Evolutionary conservation across 1,140 invertebrate species (phyloP).

Genomic region (Drosophila nasuta): DNA sequence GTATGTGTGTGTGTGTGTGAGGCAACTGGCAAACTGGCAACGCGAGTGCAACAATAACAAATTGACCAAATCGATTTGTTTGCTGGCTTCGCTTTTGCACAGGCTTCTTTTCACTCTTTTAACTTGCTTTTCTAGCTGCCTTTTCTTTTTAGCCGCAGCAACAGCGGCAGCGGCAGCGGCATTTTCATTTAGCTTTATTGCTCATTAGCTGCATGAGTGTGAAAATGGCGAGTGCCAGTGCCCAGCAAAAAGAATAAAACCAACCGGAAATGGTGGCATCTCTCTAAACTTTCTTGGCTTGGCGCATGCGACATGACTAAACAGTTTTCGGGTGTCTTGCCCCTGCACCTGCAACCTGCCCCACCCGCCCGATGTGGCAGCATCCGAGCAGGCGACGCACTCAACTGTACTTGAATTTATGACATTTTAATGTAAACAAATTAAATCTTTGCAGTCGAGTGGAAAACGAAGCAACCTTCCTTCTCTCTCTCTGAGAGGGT

Average conservation of each 20-base stretch:
- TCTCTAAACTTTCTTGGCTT: conserved; percentile 19
- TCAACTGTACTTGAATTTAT: conserved; percentile 71
- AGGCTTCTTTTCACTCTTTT: conserved; percentile 8
- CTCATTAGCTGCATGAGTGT: conserved; percentile 80
- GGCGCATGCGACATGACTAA: conserved; percentile 74
- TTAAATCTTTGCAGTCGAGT: conserved; percentile 67
- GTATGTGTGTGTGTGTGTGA: conserved; percentile 9
- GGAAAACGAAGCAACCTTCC: conserved; percentile 29
- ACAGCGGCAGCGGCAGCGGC: conserved; percentile 34
- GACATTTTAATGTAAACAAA: conserved; percentile 76
- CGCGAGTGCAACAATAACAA: conserved; percentile 74
- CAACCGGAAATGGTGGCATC: conserved; percentile 64
- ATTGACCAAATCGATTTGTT: conserved; percentile 83
- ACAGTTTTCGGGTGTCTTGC: conserved; percentile 34
- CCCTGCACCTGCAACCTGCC: background rate
- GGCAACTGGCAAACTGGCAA: conserved; percentile 35
- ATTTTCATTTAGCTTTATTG: conserved; percentile 83
- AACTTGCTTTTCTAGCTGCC: conserved; percentile 39
- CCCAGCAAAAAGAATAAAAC: conserved; percentile 16
- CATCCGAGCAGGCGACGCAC: conserved; percentile 30
- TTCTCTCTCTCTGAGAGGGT: conserved; percentile 17
- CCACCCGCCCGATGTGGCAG: background rate
- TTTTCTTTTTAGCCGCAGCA: conserved; percentile 49
- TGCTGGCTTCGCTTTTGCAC: conserved; percentile 46
- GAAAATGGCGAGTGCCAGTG: conserved; percentile 74